Evolutionary conservation across 2,888 invertebrate species (phyloP).

Genomic region (Parnassius orleans): DNA sequence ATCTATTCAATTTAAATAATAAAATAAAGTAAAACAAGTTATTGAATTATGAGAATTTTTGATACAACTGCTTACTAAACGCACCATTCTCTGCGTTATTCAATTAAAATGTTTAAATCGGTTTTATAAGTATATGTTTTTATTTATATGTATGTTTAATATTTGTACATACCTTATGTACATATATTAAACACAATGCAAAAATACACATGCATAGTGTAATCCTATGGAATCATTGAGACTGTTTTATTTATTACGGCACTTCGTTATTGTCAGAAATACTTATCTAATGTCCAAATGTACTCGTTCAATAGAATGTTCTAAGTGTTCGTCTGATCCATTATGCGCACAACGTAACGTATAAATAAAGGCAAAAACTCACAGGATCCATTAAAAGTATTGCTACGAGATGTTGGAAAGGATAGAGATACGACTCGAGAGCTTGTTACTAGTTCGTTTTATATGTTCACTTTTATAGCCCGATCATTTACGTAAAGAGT

Average conservation of each 20-base stretch:
- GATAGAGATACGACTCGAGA: conserved; percentile 47
- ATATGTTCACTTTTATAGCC: conserved; percentile 2
- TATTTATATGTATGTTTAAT: conserved; percentile 39
- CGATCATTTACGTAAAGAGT: background rate
- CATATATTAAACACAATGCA: background rate
- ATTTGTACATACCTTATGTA: background rate
- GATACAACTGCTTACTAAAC: conserved; percentile 19
- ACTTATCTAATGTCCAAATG: conserved; percentile 29
- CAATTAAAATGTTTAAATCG: conserved; percentile 59
- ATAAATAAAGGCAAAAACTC: conserved; percentile 79
- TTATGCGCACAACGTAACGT: conserved; percentile 76
- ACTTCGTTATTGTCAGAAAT: conserved; percentile 23
- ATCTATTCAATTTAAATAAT: too few relatives aligned
- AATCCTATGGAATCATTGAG: conserved; percentile 1
- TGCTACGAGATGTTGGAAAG: conserved; percentile 54
- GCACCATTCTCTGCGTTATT: conserved; percentile 48
- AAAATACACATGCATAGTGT: background rate
- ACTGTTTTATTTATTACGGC: conserved; percentile 17
- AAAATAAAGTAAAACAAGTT: too few relatives aligned
- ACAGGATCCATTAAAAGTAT: conserved; percentile 79
- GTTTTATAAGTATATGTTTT: conserved; percentile 72
- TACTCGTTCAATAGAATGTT: conserved; percentile 52
- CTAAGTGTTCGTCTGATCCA: conserved; percentile 72
- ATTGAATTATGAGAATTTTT: background rate
- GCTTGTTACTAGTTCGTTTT: conserved; percentile 13